phyloP scores from a whole-genome alignment of 2,888 invertebrate genomes.

The Scelioninae gen. 1 region DNA sequence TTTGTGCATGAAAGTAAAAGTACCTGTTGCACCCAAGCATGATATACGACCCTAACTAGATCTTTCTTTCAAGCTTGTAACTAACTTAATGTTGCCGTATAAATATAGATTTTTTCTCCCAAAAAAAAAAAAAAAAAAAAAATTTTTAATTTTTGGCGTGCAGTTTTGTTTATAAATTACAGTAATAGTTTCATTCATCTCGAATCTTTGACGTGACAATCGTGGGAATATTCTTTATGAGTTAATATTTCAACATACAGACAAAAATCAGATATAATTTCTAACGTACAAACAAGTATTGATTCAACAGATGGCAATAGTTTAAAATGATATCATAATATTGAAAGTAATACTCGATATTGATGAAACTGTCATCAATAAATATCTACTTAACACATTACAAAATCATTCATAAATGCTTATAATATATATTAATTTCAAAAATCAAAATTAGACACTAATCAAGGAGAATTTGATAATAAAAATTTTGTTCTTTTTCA shows the following conservation, averaged over 20 bases:
- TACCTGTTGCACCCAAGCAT: constrained; percentile 63
- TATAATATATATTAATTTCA: no score
- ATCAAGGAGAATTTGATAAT: not conserved
- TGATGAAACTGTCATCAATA: not conserved
- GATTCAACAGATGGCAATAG: no score
- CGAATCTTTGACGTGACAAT: not conserved
- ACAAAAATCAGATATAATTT: no score
- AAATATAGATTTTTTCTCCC: constrained; percentile 40
- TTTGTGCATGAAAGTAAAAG: constrained; percentile 62
- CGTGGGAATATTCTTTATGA: no score
- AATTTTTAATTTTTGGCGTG: not conserved
- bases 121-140: not conserved
- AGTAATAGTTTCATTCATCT: no score
- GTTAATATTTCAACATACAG: no score
- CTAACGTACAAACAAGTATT: no score
- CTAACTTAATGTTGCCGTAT: constrained; percentile 30
- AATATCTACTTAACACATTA: not conserved
- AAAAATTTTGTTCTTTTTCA: constrained; percentile 55
- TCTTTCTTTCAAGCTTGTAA: constrained; percentile 59
- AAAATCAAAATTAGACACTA: no score
- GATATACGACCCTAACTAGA: constrained; percentile 64
- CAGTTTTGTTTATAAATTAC: not conserved
- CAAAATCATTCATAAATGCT: no score
- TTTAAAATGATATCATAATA: no score
- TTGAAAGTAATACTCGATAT: no score